Base-by-base conservation (phyloP, 2,797 vertebrate species). In the Bradypodion pumilum region DNA sequence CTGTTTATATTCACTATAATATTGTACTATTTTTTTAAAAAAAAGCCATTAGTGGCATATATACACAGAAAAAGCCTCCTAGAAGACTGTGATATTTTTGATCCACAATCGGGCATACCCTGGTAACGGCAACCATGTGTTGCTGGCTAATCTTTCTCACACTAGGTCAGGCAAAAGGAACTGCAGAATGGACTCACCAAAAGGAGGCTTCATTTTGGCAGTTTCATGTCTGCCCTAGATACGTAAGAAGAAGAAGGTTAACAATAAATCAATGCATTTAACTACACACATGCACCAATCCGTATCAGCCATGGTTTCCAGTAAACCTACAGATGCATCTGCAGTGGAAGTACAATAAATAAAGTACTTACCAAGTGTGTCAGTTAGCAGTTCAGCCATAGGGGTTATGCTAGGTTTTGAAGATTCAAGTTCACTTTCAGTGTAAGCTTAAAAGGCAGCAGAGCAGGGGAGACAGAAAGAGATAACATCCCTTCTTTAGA, bases 311-410 rank as follows among this genome's bases (percentile, higher is more conserved):
- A 27, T 2, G 40, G 21, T 40, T 23, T 83, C 32, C 78, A 40
- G 29, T n/a, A 77, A 29, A 4, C 35, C 3, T 72, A 44, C 13
- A n/a, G n/a, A n/a, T n/a, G n/a, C n/a, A 21, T 72, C 44, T 59
- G 72, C 59, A 73, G 66, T n/a, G 37, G 23, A 72, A 82, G 68
- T 82, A 35, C 6, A 16, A 70, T 76, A 65, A 74, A 66, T 49
- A 27, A 49, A 74, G 13, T 60, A 85, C 84, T 89, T 83, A 91
- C 88, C 90, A 80, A 81, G 56, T 77, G 89, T 91, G 73, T 75
- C 86, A 86, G 84, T 66, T 62, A 85, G 79, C 73, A 92, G 86
- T 86, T 93, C 89, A 87, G 79, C 89, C 72, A 68, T 86, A 90
- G 91, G 87, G 44, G 78, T 85, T 73, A 89, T 81, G 82, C 77